Base-by-base conservation (phyloP, 2,797 vertebrate species). In the Syngnathus rostellatus region DNA sequence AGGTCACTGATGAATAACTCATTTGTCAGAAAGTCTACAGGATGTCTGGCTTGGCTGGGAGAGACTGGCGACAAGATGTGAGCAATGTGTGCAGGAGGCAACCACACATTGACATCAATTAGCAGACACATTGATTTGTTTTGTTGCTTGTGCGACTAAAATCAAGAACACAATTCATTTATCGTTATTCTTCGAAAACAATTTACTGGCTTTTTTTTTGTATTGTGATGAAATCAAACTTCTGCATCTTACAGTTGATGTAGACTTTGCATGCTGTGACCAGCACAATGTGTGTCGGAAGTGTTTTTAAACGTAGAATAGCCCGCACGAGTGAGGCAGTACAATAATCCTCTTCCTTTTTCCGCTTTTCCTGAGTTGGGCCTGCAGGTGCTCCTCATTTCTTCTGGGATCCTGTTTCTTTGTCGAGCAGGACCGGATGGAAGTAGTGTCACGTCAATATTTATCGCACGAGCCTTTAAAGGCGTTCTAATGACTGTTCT, bases 271-370 rank as follows among this genome's bases (percentile, higher is more conserved):
- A 72, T 84, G 84, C 77, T 85, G 74, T 31, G 31, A 31, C 75
- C 75, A 67, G 73, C 74, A 86, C 85, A 89, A 86, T 85, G 74
- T 88, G 86, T 87, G 86, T 77, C 68, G 73, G 76, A 85, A 81
- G 81, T 85, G 80, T 85, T 89, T 84, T 86, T 77, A 78, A 45
- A 68, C 82, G 68, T 75, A 72, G 72, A 57, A 68, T 73, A 79
- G 77, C 80, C 86, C 85, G 88, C 82, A 86, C 85, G 84, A 85
- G 84, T 65, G 77, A 84, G 74, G 53, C 63, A 76, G 82, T 85
- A 90, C 86, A 90, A 90, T 87, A 81, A 84, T 89, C 80, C 81
- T 73, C 78, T 63, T 89, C 87, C 80, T 85, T 74, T 83, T 83
- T 3, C 68, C 69, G 59, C 61, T 76, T 76, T 86, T 85, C 81